Conservation (phyloP, 2,113 vertebrate genomes). For the Muntiacus reevesi region DNA sequence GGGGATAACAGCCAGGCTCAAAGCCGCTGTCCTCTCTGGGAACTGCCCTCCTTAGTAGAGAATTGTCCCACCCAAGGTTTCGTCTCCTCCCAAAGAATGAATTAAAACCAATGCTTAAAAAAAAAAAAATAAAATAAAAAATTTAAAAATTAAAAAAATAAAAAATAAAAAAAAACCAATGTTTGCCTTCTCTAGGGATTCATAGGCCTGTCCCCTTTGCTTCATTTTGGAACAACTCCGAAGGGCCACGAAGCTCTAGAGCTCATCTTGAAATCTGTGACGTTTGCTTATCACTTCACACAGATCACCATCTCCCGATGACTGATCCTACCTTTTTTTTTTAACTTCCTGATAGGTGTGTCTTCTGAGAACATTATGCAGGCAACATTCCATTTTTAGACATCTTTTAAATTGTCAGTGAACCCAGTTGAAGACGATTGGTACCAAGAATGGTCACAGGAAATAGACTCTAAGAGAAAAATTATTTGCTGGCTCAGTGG, state of each 20-base stretch:
- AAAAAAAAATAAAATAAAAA: too few relatives aligned
- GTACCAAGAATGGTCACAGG: not conserved
- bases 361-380: not conserved
- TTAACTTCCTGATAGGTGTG: not conserved
- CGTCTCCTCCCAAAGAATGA: not conserved
- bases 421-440: not conserved
- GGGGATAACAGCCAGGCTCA: not conserved
- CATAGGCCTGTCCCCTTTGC: not conserved
- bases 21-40: not conserved
- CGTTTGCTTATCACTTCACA: not conserved
- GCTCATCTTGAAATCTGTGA: not conserved
- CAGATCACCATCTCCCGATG: not conserved
- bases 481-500: not conserved
- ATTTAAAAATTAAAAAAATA: too few relatives aligned
- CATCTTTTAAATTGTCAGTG: not conserved
- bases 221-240: not conserved
- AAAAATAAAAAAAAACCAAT: not conserved
- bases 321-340: not conserved
- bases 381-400: not conserved
- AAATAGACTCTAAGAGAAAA: constrained; percentile 1
- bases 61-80: not conserved
- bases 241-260: not conserved
- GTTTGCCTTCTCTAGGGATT: not conserved
- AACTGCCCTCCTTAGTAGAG: not conserved
- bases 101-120: not conserved